Percentiles rank a stretch among this genome's conserved stretches.
phyloP scores from a whole-genome alignment of 2,113 vertebrate genomes.

The Eolophus roseicapilla region DNA sequence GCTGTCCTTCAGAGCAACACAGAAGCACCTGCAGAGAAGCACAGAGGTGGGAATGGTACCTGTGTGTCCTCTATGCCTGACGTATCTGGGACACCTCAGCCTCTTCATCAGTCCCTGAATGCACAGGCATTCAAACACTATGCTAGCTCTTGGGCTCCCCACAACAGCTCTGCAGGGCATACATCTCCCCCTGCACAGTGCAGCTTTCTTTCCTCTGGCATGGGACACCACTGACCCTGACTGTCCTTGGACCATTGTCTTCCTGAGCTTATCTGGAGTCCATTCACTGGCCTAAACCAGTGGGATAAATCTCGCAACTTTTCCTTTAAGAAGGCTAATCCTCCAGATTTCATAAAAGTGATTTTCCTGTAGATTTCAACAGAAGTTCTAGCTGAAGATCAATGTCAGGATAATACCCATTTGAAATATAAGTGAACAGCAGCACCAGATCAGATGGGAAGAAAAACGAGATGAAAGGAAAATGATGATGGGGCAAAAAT shows the following conservation, averaged over 20 bases:
- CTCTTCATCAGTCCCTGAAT: neutral
- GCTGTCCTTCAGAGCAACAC: neutral
- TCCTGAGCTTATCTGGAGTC: neutral
- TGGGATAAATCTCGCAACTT: neutral
- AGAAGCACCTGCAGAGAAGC: neutral
- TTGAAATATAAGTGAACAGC: neutral
- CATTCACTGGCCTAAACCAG: neutral
- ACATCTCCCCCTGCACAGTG: fast-evolving
- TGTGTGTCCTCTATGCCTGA: neutral
- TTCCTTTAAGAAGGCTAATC: neutral
- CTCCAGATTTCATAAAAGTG: neutral
- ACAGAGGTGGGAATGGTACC: neutral
- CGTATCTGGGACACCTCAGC: neutral
- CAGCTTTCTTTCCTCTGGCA: neutral
- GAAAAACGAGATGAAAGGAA: neutral
- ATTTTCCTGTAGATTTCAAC: neutral
- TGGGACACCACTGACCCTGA: neutral
- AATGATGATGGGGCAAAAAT: neutral
- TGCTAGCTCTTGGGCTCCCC: neutral
- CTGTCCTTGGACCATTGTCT: neutral
- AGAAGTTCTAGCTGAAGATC: neutral
- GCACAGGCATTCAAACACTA: fast-evolving
- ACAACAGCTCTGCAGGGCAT: neutral
- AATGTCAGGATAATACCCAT: neutral
- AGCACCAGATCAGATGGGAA: neutral